These are phyloP conservation scores for Sclerurus mexicanus DNA, from an alignment of 2,113 vertebrate genomes.

Conservation along the genomic window DNA sequence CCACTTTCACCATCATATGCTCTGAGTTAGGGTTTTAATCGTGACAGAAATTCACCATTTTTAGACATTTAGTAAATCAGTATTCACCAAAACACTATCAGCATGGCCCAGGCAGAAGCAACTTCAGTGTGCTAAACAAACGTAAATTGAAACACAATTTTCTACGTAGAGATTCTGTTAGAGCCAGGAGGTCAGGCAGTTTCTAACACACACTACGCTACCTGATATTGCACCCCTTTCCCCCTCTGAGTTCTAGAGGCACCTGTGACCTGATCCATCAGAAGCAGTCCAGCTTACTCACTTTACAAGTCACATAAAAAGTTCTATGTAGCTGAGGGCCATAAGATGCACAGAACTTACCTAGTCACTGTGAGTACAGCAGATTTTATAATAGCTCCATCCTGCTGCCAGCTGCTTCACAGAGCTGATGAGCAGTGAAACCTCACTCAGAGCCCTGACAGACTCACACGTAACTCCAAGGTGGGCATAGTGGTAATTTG, in stretches of 20 bases:
- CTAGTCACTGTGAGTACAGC: background rate
- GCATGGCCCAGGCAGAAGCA: background rate
- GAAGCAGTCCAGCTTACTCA: background rate
- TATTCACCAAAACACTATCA: background rate
- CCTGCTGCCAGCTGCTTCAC: background rate
- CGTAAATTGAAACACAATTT: background rate
- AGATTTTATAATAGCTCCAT: background rate
- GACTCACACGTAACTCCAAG: background rate
- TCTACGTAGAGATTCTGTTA: background rate
- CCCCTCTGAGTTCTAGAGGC: background rate
- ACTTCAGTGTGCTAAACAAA: background rate
- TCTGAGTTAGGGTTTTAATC: background rate
- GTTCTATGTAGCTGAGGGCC: background rate
- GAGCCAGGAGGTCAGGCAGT: background rate
- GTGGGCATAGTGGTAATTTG: fast-evolving
- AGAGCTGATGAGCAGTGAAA: background rate
- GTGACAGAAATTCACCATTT: background rate
- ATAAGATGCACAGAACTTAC: background rate
- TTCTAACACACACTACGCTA: background rate
- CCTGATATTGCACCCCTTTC: background rate
- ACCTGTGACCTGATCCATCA: background rate
- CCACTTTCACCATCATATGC: background rate
- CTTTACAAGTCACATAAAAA: background rate
- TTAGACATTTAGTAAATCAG: background rate
- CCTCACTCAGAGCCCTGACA: background rate